Conservation (phyloP, 2,113 vertebrate genomes). For the Cyanocitta stelleri region DNA sequence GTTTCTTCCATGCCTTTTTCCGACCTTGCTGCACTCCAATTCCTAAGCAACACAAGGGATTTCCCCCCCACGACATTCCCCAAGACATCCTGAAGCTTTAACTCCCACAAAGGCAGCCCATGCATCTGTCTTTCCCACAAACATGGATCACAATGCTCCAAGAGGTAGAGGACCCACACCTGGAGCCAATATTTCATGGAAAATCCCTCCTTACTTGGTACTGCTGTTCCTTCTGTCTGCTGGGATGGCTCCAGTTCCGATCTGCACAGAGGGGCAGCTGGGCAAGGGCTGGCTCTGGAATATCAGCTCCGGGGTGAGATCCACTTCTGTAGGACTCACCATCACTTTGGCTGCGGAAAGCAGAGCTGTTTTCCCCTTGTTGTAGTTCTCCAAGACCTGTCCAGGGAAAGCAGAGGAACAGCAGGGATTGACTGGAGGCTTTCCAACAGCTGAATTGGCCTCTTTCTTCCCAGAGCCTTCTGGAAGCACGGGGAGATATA, state of each 20-base stretch:
- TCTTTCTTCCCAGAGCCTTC: not conserved
- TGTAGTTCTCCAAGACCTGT: constrained; percentile 98
- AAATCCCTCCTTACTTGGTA: constrained; percentile 77
- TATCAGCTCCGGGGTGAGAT: constrained; percentile 90
- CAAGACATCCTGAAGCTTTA: not conserved
- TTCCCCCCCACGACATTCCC: fast-evolving
- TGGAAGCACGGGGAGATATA: not conserved
- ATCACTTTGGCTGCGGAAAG: constrained; percentile 97
- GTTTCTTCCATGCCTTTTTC: not conserved
- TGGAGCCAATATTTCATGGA: not conserved
- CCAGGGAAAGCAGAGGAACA: not conserved
- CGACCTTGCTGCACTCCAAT: not conserved
- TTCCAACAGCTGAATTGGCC: not conserved
- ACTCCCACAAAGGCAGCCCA: not conserved
- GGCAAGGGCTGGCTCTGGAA: constrained; percentile 83
- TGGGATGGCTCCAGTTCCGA: constrained; percentile 40
- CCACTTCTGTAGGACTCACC: constrained; percentile 98
- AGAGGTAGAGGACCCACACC: not conserved
- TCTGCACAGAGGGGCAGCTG: constrained; percentile 61
- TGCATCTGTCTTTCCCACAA: not conserved
- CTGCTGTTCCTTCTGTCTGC: constrained; percentile 88
- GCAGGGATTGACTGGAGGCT: not conserved
- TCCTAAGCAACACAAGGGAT: not conserved
- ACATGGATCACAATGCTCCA: fast-evolving
- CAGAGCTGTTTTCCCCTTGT: constrained; percentile 95